Base-by-base conservation (phyloP, 2,113 vertebrate genomes). In the Petromus typicus region DNA sequence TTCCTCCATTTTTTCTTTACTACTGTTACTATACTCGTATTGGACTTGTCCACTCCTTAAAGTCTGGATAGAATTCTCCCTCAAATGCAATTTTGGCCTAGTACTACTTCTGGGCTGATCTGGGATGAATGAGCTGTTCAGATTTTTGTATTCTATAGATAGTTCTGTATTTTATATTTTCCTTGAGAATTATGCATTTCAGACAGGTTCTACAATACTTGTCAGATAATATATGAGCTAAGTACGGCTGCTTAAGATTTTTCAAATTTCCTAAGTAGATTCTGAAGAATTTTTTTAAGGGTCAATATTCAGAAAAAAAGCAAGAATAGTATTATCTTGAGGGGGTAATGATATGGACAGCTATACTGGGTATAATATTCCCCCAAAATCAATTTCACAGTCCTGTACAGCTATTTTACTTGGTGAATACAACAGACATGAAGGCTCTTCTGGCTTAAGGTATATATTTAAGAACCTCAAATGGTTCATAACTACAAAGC, bases 81-180 rank as follows among this genome's bases (percentile, higher is more conserved):
- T 75, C 32, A 63, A 86, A 40, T 59, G 17, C 30, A 37, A 4
- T n/a, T 10, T 83, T 56, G 69, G 79, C 18, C 30, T 51, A 25
- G 80, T 25, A 13, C 16, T 59, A 45, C 5, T 25, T 37, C 23
- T 81, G 48, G 17, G 66, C 3, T 76, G 45, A 11, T 76, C 37
- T 45, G 54, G 13, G 8, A 59, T 54, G 64, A 71, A 2, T 40
- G 5, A 67, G 27, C 34, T 48, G 8, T 76, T 71, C n/a, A 92
- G 12, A 75, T 61, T 61, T 91, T 78, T 76, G 2, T 96, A 25
- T 51, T 54, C 30, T 48, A 59, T 0, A 56, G 61, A 80, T 51
- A 71, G 0, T 66, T 79, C 45, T 88, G 40, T 54, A 84, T 84
- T 85, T 86, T 85, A 90, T 61, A 84, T 85, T 83, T 90, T 87